Evolutionary conservation across 2,888 invertebrate species (phyloP), one percentile per base, ranked within the genome.

Genomic region (Pyrrhosoma nymphula): DNA sequence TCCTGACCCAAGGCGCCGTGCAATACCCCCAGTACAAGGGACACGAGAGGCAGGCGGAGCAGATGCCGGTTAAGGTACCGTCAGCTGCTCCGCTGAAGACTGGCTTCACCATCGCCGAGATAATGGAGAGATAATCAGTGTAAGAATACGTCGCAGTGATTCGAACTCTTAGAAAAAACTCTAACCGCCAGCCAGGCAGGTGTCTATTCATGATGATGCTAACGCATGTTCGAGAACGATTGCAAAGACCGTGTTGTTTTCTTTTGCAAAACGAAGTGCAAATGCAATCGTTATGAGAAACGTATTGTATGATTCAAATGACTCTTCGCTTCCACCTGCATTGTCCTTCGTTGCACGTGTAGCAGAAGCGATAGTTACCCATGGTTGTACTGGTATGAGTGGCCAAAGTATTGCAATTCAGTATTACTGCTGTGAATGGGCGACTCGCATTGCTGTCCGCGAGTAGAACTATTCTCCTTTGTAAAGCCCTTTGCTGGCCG

Each of bases 81-180:
- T 63, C 91, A 0, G 63, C 35, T 3, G 63, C 20, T 18, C 93
- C 93, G 0, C 47, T 93, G 26, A 93, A 93, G 47, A 93, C 93
- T 12, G 93, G 93, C 26, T 93, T 93, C 69, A 93, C 93, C 63
- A 93, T 93, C 6, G 93, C 93, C 26, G 93, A 93, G n/a, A 93
- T 93, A 14, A 93, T 93, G 93, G 93, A 93, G 69, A 93, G 93
- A 93, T 93, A 93, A 69, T 93, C 39, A 26, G 30, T 35, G 14
- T 16, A 26, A 69, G 23, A 26, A 26, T 47, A 47, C 47, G 47
- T 47, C 47, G 47, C 47, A 60, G 60, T 60, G 60, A 16, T 60
- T 60, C 16, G 10, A 12, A 60, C 20, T 20, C 3, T 60, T 2
- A 60, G 16, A 60, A 60, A 12, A 60, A 60, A 60, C 60, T 60